Percentiles rank a stretch among this genome's conserved stretches.
Evolutionary conservation across 2,797 vertebrate genomes (phyloP).

Genomic region (Mormyrus hasselquistii): DNA sequence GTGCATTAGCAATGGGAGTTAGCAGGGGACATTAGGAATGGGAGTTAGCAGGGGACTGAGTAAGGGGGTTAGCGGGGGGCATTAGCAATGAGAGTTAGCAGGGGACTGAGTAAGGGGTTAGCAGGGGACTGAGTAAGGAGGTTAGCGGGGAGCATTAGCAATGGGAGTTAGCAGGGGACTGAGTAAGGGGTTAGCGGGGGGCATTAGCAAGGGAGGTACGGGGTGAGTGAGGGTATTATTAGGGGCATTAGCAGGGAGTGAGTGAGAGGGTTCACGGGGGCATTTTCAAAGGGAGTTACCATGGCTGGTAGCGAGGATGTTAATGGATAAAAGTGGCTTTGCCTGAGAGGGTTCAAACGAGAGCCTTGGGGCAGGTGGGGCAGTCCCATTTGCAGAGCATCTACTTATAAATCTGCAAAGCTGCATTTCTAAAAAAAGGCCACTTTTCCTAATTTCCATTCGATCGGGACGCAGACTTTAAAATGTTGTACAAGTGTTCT

Average conservation of each 20-base stretch:
- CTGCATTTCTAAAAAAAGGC: background rate
- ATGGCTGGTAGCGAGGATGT: background rate
- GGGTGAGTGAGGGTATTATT: background rate
- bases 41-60: no score
- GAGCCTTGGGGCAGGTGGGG: background rate
- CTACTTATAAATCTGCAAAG: background rate
- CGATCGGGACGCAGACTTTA: background rate
- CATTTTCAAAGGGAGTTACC: background rate
- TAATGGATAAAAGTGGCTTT: background rate
- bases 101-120: background rate
- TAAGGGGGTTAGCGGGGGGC: no score
- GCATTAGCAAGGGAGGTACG: no score
- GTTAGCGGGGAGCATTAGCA: background rate
- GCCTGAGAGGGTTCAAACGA: background rate
- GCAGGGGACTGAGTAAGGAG: background rate
- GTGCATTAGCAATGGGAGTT: no score
- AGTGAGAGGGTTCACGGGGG: constrained; percentile 14
- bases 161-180: background rate
- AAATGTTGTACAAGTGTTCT: background rate
- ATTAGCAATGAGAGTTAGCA: background rate
- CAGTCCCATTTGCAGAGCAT: background rate
- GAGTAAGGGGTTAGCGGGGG: background rate
- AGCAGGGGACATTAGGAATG: no score
- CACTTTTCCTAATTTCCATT: background rate
- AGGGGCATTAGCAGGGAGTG: background rate